Base-by-base conservation (phyloP, 2,113 vertebrate genomes). In the Cinclus mexicanus region DNA sequence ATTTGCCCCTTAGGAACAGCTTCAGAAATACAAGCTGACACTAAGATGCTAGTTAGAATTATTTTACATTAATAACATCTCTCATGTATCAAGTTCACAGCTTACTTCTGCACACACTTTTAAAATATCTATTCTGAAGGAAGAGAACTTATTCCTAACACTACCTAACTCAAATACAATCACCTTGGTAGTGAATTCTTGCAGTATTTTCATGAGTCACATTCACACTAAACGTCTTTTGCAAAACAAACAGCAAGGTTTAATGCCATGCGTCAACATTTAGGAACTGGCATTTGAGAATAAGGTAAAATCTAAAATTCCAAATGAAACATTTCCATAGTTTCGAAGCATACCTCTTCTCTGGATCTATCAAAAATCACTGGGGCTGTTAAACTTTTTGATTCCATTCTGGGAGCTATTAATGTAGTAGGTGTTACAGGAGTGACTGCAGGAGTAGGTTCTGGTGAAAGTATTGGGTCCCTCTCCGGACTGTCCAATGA, bases 401-500 rank as follows among this genome's bases (percentile, higher is more conserved):
- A 93, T 63, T 98, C 98, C 71, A 98, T 97, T 96, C 98, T 98
- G 33, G 99, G 98, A 57, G 98, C 96, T 95, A 99, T 98, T 95
- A 99, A 98, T 35, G 98, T 95, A 60, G 98, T 98, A 52, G 99
- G 99, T 7, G 99, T 99, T 86, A 99, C 98, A 87, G 99, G 99
- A 42, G 99, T 99, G 96, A 99, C 98, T 85, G 98, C 99, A 39
- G 99, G 99, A 63, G 99, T 99, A 56, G 99, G 98, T 22, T 99
- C 99, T 44, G 99, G 98, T 6, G 99, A 99, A 47, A 99, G 97
- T 69, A 99, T 98, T 20, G 98, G 98, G 50, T 99, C 99, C 60
- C 99, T 98, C 97, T 99, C 99, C 0, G 99, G 99, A 97, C 99
- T 99, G 96, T 99, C 99, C 98, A 99, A 87, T 11, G 99, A 99